phyloP scores from a whole-genome alignment of 1,140 invertebrate genomes.

The Eubasilissa regina region DNA sequence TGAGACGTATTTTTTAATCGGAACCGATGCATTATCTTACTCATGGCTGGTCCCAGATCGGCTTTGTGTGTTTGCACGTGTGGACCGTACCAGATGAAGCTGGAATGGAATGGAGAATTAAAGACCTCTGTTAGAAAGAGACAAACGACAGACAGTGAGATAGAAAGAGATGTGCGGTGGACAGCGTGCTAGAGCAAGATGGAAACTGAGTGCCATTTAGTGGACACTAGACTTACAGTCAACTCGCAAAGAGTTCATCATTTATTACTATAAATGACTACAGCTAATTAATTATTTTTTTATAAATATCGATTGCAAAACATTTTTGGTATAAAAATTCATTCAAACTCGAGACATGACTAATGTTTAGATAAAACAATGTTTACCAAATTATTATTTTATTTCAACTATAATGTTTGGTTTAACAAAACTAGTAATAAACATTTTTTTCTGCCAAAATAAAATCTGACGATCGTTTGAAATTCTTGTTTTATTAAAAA shows the following conservation, averaged over 20 bases:
- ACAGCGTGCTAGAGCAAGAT: constrained; percentile 40
- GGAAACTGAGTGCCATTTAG: constrained; percentile 44
- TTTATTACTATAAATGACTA: too few species aligned
- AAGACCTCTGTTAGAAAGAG: constrained; percentile 24
- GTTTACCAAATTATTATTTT: too few species aligned
- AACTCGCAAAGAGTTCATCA: background rate
- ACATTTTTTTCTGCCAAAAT: too few species aligned
- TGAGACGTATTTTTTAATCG: background rate
- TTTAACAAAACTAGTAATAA: too few species aligned
- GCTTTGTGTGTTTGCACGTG: constrained; percentile 44
- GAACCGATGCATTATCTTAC: background rate
- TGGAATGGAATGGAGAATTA: background rate
- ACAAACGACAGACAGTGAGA: constrained; percentile 30
- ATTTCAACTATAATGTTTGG: too few species aligned
- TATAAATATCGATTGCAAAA: too few species aligned
- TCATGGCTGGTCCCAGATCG: background rate
- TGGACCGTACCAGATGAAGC: constrained; percentile 35
- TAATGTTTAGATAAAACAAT: too few species aligned
- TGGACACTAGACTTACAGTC: constrained; percentile 48
- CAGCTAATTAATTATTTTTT: too few species aligned
- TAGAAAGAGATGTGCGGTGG: constrained; percentile 30
- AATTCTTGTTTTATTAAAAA: too few species aligned
- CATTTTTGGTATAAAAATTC: too few species aligned
- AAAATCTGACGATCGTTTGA: too few species aligned
- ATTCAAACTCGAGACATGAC: too few species aligned